Evolutionary conservation across 1,140 invertebrate species (phyloP).

Genomic region (Wiebesia pumilae): DNA sequence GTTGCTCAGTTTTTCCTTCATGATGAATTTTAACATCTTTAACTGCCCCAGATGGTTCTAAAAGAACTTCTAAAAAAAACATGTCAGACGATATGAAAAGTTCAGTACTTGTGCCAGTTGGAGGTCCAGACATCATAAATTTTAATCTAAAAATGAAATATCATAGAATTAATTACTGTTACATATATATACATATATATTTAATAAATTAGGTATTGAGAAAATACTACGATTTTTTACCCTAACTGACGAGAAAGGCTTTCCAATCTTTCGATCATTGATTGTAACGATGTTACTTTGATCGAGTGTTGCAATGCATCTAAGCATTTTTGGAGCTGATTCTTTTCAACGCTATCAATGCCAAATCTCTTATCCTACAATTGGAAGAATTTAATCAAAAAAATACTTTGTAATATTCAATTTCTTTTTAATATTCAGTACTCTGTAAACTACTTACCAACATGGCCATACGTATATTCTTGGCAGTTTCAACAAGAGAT

Average conservation of each 20-base stretch:
- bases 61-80: conserved; percentile 94
- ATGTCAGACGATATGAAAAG: conserved; percentile 96
- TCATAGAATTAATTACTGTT: conserved; percentile 20
- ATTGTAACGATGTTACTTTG: conserved; percentile 92
- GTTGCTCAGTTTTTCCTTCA: conserved; percentile 84
- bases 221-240: conserved; percentile 69
- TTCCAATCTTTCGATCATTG: conserved; percentile 93
- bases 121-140: conserved; percentile 74
- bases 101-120: conserved; percentile 80
- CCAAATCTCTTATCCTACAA: conserved; percentile 88
- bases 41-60: conserved; percentile 87
- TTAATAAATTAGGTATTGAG: no score
- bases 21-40: conserved; percentile 96
- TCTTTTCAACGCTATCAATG: conserved; percentile 87
- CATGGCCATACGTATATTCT: conserved; percentile 87
- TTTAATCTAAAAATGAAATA: conserved; percentile 48
- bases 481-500: conserved; percentile 88
- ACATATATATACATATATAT: conserved; percentile 17
- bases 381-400: conserved; percentile 40
- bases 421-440: not conserved
- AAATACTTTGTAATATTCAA: not conserved
- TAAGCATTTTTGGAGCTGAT: conserved; percentile 90
- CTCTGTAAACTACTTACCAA: conserved; percentile 78
- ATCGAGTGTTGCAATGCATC: conserved; percentile 95
- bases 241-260: conserved; percentile 91